Evolutionary conservation across 2,113 vertebrate genomes (phyloP).

Genomic region (Vidua macroura): DNA sequence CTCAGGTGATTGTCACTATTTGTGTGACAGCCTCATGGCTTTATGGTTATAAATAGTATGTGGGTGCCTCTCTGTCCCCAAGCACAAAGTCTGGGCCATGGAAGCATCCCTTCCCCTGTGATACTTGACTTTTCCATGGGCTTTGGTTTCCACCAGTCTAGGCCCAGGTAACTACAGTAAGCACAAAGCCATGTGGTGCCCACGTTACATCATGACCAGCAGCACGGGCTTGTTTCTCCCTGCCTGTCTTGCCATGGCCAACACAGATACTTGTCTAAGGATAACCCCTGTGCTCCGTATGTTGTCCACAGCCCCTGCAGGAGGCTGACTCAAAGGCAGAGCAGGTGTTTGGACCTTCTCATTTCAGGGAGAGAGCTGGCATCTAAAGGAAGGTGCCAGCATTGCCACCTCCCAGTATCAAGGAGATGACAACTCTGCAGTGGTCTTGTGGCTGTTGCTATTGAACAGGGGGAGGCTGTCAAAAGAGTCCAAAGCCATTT

Average conservation of each 20-base stretch:
- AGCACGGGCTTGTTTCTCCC: background rate
- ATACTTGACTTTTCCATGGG: background rate
- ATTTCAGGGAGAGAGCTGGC: background rate
- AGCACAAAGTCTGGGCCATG: background rate
- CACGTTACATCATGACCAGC: background rate
- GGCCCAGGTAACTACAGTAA: background rate
- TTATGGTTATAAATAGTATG: background rate
- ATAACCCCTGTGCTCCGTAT: background rate
- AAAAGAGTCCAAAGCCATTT: background rate
- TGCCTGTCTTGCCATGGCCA: background rate
- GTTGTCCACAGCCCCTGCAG: background rate
- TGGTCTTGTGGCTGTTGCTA: background rate
- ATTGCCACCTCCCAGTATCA: background rate
- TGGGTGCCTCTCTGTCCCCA: rapidly evolving
- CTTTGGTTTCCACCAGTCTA: background rate
- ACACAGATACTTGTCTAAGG: background rate
- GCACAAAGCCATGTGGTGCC: rapidly evolving
- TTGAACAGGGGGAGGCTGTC: background rate
- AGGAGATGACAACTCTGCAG: background rate
- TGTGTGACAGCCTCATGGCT: background rate
- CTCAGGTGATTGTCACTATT: background rate
- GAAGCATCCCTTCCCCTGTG: background rate
- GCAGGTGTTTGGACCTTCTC: background rate
- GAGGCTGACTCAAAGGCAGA: background rate
- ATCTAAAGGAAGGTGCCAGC: background rate